Percentiles rank a stretch among this genome's conserved stretches.
Conservation (phyloP, 2,113 vertebrate species). For the Zeus faber region DNA sequence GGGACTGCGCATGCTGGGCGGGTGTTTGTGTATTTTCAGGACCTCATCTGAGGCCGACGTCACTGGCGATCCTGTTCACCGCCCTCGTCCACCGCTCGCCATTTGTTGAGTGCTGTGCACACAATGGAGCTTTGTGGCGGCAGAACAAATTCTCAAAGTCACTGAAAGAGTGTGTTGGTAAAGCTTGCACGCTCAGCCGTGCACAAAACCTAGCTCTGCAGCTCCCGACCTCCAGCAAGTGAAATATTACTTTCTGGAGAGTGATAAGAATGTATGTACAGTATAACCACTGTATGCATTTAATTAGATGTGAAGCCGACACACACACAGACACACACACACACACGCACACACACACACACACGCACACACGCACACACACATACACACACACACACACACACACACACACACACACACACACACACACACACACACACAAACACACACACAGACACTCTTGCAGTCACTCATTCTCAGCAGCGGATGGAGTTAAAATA, state of each 20-base stretch:
- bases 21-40: no score
- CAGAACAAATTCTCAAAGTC: no score
- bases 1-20: no score
- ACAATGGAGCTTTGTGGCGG: neutral
- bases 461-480: constrained; percentile 20
- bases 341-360: neutral
- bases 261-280: neutral
- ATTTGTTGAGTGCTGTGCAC: neutral
- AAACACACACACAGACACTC: neutral
- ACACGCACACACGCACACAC: neutral
- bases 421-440: neutral
- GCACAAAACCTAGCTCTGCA: neutral
- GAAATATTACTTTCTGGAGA: neutral
- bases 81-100: no score
- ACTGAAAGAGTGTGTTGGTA: neutral
- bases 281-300: neutral
- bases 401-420: neutral
- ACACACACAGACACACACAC: neutral
- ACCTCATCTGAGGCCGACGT: no score
- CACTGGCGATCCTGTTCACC: no score
- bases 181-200: neutral
- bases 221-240: neutral
- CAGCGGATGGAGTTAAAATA: no score
- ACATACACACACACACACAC: neutral
- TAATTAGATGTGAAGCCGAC: no score